Percentiles rank a stretch among this genome's conserved stretches.
Conservation (phyloP, 2,113 vertebrate species). For the Apodemus sylvaticus region DNA sequence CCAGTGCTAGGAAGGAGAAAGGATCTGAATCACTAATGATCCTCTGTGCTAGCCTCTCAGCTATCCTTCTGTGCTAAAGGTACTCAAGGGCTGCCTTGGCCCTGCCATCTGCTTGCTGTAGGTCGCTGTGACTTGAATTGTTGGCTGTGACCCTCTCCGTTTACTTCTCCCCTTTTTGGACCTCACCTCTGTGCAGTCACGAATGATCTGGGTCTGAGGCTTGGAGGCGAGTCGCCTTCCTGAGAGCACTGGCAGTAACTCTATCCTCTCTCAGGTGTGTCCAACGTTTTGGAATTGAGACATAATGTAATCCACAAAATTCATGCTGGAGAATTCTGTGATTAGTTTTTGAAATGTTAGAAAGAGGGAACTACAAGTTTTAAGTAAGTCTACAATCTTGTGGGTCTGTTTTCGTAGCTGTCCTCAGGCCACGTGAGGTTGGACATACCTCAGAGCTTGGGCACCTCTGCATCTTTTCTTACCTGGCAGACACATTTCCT, state of each 20-base stretch:
- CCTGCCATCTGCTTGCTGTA: background rate
- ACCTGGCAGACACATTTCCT: background rate
- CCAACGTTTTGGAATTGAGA: background rate
- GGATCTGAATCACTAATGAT: background rate
- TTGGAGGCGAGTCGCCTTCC: background rate
- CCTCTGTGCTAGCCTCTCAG: background rate
- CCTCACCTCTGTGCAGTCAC: background rate
- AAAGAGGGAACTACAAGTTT: background rate
- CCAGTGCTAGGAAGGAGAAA: background rate
- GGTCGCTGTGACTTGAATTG: background rate
- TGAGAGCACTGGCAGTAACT: background rate
- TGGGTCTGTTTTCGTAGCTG: too few species aligned
- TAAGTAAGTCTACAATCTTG: background rate
- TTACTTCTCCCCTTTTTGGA: background rate
- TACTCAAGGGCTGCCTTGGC: background rate
- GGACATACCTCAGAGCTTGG: background rate
- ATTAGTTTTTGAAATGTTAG: background rate
- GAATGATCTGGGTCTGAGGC: background rate
- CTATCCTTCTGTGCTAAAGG: background rate
- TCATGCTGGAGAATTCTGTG: background rate
- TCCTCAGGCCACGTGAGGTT: background rate
- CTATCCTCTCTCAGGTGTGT: background rate
- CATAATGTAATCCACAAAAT: background rate
- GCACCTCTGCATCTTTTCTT: background rate
- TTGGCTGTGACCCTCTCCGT: background rate